Percentiles rank a stretch among this genome's conserved stretches.
phyloP scores from a whole-genome alignment of 2,797 vertebrate genomes.

The Salarias fasciatus region DNA sequence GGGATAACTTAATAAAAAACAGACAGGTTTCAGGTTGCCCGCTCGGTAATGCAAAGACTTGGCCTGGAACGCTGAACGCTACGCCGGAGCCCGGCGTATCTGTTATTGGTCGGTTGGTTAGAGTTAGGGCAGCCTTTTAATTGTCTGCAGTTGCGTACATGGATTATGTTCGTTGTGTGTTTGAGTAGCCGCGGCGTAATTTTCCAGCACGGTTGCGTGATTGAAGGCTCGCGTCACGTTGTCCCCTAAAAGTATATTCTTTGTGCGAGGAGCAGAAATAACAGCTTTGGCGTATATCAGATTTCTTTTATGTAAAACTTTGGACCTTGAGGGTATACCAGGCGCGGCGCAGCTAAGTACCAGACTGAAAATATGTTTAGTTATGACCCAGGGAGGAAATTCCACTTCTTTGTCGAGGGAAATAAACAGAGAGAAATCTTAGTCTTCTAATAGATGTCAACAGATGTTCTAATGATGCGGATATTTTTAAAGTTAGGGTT shows the following conservation, averaged over 20 bases:
- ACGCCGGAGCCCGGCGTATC: conserved; percentile 19
- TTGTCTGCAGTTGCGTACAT: conserved; percentile 20
- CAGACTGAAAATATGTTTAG: neutral
- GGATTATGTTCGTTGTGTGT: conserved; percentile 16
- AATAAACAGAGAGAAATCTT: too few species aligned
- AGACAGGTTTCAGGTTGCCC: conserved; percentile 33
- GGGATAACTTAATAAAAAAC: conserved; percentile 41
- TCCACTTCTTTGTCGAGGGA: too few species aligned
- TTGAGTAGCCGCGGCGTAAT: conserved; percentile 12
- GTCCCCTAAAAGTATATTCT: conserved; percentile 4
- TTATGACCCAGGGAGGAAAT: too few species aligned
- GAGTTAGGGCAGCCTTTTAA: conserved; percentile 28
- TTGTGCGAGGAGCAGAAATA: conserved; percentile 4
- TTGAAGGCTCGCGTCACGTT: neutral
- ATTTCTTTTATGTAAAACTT: neutral
- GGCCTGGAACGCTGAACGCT: neutral
- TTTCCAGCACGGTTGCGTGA: conserved; percentile 9
- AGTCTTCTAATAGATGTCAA: too few species aligned
- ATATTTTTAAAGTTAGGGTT: too few species aligned
- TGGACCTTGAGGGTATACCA: neutral
- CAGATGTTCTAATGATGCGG: too few species aligned
- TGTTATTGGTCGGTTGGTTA: conserved; percentile 39
- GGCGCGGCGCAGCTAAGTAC: neutral
- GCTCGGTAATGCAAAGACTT: conserved; percentile 19
- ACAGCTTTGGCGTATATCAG: neutral